Evolutionary conservation across 2,113 vertebrate genomes (phyloP), one percentile per base, ranked within the genome.

Genomic region (Sakesphorus luctuosus): DNA sequence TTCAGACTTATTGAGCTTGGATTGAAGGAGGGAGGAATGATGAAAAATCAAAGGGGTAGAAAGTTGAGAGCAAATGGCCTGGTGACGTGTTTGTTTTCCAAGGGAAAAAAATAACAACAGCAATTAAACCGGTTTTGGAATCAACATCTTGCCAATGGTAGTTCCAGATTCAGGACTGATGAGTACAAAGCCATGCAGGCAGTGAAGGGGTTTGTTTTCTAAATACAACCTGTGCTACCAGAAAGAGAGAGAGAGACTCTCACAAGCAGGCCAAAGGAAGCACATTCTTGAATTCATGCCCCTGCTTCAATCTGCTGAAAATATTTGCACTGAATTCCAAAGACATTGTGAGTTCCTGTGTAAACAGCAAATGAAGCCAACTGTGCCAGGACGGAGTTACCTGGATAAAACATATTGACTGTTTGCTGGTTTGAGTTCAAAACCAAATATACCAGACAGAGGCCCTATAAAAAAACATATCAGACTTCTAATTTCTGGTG

Each of bases 41-140:
- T 20, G 21, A 36, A 86, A 94, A 91, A 88, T 72, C 79, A 73
- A n/a, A 75, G 56, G 72, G 71, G 47, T 29, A 73, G n/a, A 33
- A 96, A 94, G 63, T 53, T 84, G 90, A 52, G 72, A 92, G 56
- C 97, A 97, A 97, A 97, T 92, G 97, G 97, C 50, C 84, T 67
- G 33, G n/a, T 36, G 74, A 67, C 2, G 2, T 1, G 7, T 84
- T 94, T 92, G 83, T 86, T 94, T 93, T 61, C 49, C 13, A 7
- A 69, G 38, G 46, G 7, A 40, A 59, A 71, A 49, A 29, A 58
- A 49, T 11, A 36, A 33, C 63, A 77, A 19, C 67, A 40, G 53
- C 24, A 28, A 17, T 72, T 36, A 21, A 93, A 10, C 4, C 6
- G 69, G 13, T 20, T 55, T 89, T 28, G 55, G 71, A 35, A 69